Evolutionary conservation across 2,888 invertebrate species (phyloP), one percentile per base, ranked within the genome.

Genomic region (Opisthograptis luteolata): DNA sequence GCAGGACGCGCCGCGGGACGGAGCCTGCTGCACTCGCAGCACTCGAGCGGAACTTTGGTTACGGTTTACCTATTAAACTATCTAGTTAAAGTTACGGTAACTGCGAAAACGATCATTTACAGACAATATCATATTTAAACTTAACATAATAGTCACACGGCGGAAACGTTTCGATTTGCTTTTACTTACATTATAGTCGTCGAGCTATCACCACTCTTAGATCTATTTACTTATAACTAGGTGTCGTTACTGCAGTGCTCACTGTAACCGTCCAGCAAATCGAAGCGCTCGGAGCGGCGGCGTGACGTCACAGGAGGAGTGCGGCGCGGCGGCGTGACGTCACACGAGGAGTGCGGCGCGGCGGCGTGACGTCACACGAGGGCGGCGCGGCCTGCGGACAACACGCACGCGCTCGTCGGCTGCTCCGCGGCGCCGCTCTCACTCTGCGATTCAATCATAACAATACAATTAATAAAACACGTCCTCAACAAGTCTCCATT

Each of bases 61-160:
- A 84, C 81, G 76, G 81, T 84, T 86, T 74, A 81, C 79, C 84
- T 89, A 86, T 80, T 78, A 81, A 76, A 82, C 86, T 87, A 87
- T 79, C 68, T 78, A 79, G 73, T 80, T 84, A 84, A 84, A 83
- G 80, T 85, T 87, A 87, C 81, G 88, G 88, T 88, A 87, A 89
- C 88, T 87, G 87, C 79, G 68, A 70, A 76, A 28, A 39, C 43
- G 25, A 81, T 77, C 70, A 70, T 80, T 81, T 78, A 84, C n/a
- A n/a, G n/a, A n/a, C n/a, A n/a, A n/a, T 48, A 49, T 41, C 30
- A 45, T 52, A 43, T 36, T 75, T 71, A 70, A 81, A 84, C 82
- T 72, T 67, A 76, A 63, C 64, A 54, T 56, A 69, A 66, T 58
- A 66, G 59, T 64, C 55, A 66, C 66, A 66, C 59, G 58, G 62